phyloP scores from a whole-genome alignment of 2,113 vertebrate genomes.

The Neoarius graeffei region DNA sequence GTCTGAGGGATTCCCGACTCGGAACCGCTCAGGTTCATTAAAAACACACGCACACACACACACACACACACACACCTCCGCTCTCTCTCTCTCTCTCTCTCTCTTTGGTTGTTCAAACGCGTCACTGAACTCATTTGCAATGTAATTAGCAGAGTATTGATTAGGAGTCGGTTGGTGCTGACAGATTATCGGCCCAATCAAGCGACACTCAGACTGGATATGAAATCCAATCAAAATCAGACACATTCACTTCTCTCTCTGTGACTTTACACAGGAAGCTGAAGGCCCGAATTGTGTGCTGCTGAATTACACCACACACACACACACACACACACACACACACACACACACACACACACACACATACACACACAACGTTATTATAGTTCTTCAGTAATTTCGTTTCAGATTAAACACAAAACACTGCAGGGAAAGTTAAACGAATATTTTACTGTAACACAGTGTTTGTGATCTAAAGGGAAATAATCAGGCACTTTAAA shows the following conservation, averaged over 20 bases:
- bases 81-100: neutral
- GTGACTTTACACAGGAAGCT: neutral
- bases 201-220: slow-evolving; percentile 24
- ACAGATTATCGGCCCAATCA: slow-evolving; percentile 43
- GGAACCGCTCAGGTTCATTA: neutral
- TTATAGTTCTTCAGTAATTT: neutral
- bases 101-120: slow-evolving; percentile 16
- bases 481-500: neutral
- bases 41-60: neutral
- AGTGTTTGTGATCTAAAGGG: neutral
- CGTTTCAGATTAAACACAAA: neutral
- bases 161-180: slow-evolving; percentile 33
- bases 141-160: slow-evolving; percentile 54
- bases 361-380: neutral
- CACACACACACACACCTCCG: too few relatives aligned
- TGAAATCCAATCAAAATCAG: slow-evolving; percentile 35
- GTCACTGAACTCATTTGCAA: slow-evolving; percentile 50
- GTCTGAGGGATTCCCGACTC: neutral
- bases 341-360: slow-evolving; percentile 8
- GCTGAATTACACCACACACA: neutral
- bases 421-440: neutral
- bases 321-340: slow-evolving; percentile 8
- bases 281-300: neutral
- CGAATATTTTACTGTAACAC: neutral
- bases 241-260: neutral